These are phyloP conservation scores for Drosophila tripunctata DNA, from an alignment of 2,888 invertebrate genomes.

Conservation along the genomic window DNA sequence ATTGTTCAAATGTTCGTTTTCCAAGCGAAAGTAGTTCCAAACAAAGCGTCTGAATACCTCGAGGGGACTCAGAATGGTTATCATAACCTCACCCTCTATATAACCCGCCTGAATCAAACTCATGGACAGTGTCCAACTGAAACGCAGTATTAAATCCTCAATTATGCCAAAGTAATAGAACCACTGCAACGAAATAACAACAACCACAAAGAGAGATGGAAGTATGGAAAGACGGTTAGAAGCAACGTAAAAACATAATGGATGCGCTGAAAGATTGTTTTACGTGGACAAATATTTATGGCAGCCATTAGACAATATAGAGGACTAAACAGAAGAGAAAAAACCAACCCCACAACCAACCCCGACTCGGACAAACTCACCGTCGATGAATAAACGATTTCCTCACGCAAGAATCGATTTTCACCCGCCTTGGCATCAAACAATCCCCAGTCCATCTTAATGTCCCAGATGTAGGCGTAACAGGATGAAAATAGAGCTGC, in stretches of 20 bases:
- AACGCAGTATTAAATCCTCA: slow-evolving; percentile 91
- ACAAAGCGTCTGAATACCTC: slow-evolving; percentile 91
- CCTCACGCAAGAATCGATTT: slow-evolving; percentile 90
- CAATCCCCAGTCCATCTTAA: slow-evolving; percentile 95
- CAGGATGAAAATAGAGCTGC: slow-evolving; percentile 89
- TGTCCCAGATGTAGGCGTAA: slow-evolving; percentile 94
- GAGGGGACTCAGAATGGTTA: slow-evolving; percentile 87
- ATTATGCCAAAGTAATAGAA: slow-evolving; percentile 94
- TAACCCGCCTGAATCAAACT: slow-evolving; percentile 88
- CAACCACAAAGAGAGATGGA: background rate
- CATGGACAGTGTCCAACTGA: slow-evolving; percentile 91
- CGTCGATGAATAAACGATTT: slow-evolving; percentile 91
- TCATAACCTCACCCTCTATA: slow-evolving; percentile 88
- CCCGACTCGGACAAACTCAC: no score
- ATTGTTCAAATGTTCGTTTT: slow-evolving; percentile 95
- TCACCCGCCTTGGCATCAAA: slow-evolving; percentile 91
- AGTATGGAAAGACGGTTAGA: slow-evolving; percentile 58
- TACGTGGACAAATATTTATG: slow-evolving; percentile 72
- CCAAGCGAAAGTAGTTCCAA: slow-evolving; percentile 95
- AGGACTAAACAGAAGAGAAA: no score
- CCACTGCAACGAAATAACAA: slow-evolving; percentile 85
- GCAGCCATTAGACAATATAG: slow-evolving; percentile 56
- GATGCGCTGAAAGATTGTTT: slow-evolving; percentile 57
- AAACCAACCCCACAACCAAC: no score
- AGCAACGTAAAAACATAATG: slow-evolving; percentile 31